phyloP scores from a whole-genome alignment of 2,113 vertebrate genomes.

The Phoenicopterus ruber region DNA sequence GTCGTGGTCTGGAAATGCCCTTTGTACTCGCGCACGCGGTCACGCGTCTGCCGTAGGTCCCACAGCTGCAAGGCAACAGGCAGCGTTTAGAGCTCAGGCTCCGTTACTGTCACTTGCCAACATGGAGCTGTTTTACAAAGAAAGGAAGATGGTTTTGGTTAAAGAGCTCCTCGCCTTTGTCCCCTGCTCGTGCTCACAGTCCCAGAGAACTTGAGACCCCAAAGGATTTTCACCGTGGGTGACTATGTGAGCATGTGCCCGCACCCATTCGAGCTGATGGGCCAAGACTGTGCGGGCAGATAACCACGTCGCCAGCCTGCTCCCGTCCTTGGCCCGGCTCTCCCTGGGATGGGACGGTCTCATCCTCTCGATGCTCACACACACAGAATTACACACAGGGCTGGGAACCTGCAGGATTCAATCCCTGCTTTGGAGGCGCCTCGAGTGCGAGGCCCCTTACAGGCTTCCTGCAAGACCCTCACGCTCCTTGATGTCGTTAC shows the following conservation, averaged over 20 bases:
- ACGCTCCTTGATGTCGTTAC: background rate
- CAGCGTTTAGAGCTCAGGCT: background rate
- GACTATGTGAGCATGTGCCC: background rate
- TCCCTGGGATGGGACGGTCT: background rate
- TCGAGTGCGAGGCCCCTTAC: background rate
- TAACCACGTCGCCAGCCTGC: background rate
- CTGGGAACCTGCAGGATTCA: background rate
- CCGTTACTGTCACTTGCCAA: background rate
- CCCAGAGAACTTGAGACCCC: background rate
- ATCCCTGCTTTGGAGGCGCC: background rate
- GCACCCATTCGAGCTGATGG: background rate
- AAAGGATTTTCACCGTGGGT: background rate
- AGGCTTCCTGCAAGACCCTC: background rate
- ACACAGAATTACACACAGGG: no score
- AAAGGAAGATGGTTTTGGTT: background rate
- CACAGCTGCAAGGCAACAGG: slow-evolving; percentile 80
- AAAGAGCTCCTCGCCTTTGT: background rate
- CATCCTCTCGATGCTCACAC: background rate
- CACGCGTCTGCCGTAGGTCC: slow-evolving; percentile 90
- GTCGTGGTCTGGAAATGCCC: slow-evolving; percentile 88
- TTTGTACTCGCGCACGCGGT: slow-evolving; percentile 82
- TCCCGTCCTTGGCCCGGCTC: background rate
- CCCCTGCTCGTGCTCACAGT: background rate
- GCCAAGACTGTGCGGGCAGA: background rate
- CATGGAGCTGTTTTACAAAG: accelerated